Evolutionary conservation across 2,797 vertebrate genomes (phyloP).

Genomic region (Triplophysa bombifrons): DNA sequence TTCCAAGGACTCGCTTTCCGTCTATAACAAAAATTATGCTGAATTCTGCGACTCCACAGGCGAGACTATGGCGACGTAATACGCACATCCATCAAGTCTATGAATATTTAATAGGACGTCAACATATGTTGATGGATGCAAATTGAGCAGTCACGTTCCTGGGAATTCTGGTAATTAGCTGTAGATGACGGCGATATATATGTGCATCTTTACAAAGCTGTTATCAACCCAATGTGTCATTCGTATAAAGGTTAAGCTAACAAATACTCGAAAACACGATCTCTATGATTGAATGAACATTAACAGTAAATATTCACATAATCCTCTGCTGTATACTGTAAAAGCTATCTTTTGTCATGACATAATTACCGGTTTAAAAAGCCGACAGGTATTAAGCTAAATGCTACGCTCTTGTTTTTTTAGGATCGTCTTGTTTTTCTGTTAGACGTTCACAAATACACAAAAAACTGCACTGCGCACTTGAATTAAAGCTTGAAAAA

Average conservation of each 20-base stretch:
- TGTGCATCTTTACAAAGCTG: conserved; percentile 1
- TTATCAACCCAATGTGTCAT: conserved; percentile 25
- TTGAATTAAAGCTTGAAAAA: not conserved
- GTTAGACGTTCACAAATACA: conserved; percentile 10
- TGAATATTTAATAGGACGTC: conserved; percentile 7
- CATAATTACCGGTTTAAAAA: not conserved
- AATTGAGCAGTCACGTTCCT: not conserved
- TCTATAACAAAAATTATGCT: conserved; percentile 49
- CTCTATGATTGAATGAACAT: not conserved
- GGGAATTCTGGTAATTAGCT: not conserved
- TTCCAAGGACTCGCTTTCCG: conserved; percentile 46
- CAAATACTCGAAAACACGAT: not conserved
- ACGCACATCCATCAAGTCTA: not conserved
- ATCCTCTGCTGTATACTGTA: not conserved
- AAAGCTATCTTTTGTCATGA: not conserved
- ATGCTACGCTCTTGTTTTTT: not conserved
- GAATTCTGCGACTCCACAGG: not conserved
- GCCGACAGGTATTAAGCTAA: not conserved
- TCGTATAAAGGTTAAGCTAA: conserved; percentile 20
- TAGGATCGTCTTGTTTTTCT: not conserved
- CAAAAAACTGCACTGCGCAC: not conserved
- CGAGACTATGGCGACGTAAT: not conserved
- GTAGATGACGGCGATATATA: conserved; percentile 2
- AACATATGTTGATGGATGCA: not conserved
- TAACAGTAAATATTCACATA: not conserved